Percentiles rank a stretch among this genome's conserved stretches.
Evolutionary conservation across 35 echinoderm and acorn worm species (phyloP).

Genomic region (Stichopus chloronotus): DNA sequence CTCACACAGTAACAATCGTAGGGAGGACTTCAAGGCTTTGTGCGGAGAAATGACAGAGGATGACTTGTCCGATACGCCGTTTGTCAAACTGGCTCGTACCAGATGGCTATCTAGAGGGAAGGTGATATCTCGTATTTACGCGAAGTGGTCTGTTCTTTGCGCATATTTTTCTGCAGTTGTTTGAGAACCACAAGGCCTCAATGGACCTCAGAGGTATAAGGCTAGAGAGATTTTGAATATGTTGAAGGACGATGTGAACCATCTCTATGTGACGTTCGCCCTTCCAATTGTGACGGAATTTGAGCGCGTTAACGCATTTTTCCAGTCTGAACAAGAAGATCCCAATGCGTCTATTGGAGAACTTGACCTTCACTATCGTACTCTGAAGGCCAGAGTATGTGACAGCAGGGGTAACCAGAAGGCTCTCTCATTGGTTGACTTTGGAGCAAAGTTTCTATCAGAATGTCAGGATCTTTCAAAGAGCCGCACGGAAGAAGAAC

Average conservation of each 20-base stretch:
- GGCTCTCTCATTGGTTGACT: neutral
- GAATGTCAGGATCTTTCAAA: slow-evolving; percentile 10
- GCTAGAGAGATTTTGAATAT: slow-evolving; percentile 36
- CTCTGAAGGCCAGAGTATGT: slow-evolving; percentile 25
- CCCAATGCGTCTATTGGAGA: slow-evolving; percentile 10
- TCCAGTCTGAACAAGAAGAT: slow-evolving; percentile 28
- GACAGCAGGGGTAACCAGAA: slow-evolving; percentile 17
- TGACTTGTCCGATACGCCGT: slow-evolving; percentile 10
- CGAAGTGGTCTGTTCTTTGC: slow-evolving; percentile 3
- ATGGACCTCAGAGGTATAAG: slow-evolving; percentile 40
- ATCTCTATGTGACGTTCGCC: slow-evolving; percentile 36
- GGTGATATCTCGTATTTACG: slow-evolving; percentile 41
- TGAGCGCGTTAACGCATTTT: slow-evolving; percentile 39
- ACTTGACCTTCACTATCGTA: slow-evolving; percentile 34
- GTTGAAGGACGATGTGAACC: slow-evolving; percentile 34
- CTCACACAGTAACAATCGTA: slow-evolving; percentile 26
- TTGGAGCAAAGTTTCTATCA: slow-evolving; percentile 34
- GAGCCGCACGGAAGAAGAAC: neutral
- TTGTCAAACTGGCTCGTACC: slow-evolving; percentile 4
- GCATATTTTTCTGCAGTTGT: neutral
- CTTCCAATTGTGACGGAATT: slow-evolving; percentile 39
- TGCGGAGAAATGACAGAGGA: slow-evolving; percentile 26
- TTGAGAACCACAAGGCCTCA: slow-evolving; percentile 8
- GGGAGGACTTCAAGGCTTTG: slow-evolving; percentile 15
- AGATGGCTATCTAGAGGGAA: slow-evolving; percentile 39